A percentile compares a stretch with the other conserved stretches of the same genome.
These are phyloP conservation scores for Labeo rohita DNA, from an alignment of 2,113 vertebrate genomes.

Conservation along the genomic window DNA sequence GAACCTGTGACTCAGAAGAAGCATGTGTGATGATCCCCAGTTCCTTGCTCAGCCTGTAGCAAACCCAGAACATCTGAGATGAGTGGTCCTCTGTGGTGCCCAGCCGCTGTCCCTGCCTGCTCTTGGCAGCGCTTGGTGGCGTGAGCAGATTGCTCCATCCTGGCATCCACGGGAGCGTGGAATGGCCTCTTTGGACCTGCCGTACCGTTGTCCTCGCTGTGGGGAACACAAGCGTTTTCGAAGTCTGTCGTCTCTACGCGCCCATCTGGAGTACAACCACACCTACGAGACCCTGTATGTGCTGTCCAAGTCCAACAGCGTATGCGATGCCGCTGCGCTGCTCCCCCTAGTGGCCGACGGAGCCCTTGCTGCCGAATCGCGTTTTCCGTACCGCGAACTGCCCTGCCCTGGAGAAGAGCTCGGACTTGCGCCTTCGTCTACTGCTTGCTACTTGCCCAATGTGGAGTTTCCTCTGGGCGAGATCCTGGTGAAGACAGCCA, in stretches of 20 bases:
- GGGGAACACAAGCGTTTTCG: conserved; percentile 99
- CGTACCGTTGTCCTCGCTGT: conserved; percentile 97
- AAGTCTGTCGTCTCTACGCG: conserved; percentile 94
- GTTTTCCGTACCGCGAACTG: conserved; percentile 76
- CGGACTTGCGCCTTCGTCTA: conserved; percentile 74
- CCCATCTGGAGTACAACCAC: conserved; percentile 98
- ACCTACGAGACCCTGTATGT: conserved; percentile 99
- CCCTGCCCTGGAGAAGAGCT: conserved; percentile 76
- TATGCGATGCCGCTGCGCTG: conserved; percentile 90
- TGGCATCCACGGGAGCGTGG: conserved; percentile 72
- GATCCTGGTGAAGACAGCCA: conserved; percentile 87
- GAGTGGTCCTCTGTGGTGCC: conserved; percentile 65
- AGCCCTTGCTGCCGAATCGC: conserved; percentile 85
- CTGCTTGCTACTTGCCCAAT: conserved; percentile 89
- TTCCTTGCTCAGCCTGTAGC: conserved; percentile 18
- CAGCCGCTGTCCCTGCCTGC: conserved; percentile 61
- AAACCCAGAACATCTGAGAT: conserved; percentile 59
- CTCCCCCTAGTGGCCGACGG: conserved; percentile 88
- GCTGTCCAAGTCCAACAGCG: conserved; percentile 96
- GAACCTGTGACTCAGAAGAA: conserved; percentile 42
- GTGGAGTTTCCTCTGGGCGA: conserved; percentile 94
- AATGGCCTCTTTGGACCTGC: conserved; percentile 98
- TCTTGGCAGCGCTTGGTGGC: conserved; percentile 64
- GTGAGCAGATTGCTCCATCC: conserved; percentile 63
- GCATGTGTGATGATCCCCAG: conserved; percentile 58